A percentile compares a stretch with the other conserved stretches of the same genome.
Evolutionary conservation across 92 coral and sea anemone species (phyloP).

Genomic region (Anthopleura xanthogrammica): DNA sequence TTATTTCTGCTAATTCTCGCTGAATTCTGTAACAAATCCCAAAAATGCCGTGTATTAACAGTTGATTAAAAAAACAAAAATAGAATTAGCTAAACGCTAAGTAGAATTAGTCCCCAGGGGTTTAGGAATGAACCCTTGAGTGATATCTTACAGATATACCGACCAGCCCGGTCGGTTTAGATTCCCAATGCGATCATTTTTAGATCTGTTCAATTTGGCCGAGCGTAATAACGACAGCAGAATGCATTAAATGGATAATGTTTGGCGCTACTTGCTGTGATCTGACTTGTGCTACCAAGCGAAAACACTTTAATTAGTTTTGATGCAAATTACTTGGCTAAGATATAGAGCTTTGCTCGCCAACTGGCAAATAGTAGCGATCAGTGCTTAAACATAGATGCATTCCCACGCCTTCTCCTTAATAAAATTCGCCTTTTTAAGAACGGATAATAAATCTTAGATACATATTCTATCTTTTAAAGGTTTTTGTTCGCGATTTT

Average conservation of each 20-base stretch:
- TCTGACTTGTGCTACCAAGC: conserved; percentile 20
- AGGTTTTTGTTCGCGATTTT: not conserved
- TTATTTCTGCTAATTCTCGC: conserved; percentile 93
- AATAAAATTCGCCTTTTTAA: not conserved
- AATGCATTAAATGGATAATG: conserved; percentile 15
- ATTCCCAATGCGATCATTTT: not conserved
- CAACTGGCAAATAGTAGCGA: conserved; percentile 22
- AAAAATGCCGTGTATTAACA: conserved; percentile 11
- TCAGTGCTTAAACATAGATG: not conserved
- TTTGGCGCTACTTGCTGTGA: conserved; percentile 16
- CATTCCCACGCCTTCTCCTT: conserved; percentile 7
- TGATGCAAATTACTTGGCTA: conserved; percentile 36
- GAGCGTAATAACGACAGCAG: not conserved
- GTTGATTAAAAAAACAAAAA: not conserved
- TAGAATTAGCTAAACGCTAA: not conserved
- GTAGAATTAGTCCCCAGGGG: not conserved
- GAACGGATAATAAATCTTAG: not conserved
- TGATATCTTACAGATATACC: not conserved
- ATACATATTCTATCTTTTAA: not conserved
- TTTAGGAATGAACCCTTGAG: not conserved
- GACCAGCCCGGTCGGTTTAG: not conserved
- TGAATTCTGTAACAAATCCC: conserved; percentile 67
- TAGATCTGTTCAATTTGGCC: not conserved
- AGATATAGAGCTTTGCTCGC: not conserved
- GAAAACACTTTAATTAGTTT: conserved; percentile 25